Evolutionary conservation across 2,888 invertebrate genomes (phyloP), one percentile per base, ranked within the genome.

Genomic region (Ochlodes sylvanus): DNA sequence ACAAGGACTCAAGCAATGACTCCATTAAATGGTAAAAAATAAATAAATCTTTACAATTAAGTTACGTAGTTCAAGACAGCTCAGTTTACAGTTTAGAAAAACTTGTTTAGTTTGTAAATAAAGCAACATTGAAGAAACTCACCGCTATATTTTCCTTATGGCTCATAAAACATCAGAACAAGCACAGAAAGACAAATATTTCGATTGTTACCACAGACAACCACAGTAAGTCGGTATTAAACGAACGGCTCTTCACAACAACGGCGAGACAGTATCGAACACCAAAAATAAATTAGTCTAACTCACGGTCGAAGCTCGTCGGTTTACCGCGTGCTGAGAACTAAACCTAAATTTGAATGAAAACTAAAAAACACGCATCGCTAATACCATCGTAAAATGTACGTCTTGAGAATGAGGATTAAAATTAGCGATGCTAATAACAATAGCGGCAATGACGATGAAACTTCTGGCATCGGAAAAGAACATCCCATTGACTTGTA

Each of bases 311-410:
- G 63, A 60, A 69, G 70, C 61, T 72, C 72, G 57, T 69, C 70
- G 69, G 68, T 74, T 69, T 72, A 71, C 75, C 73, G 75, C 76
- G 72, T 73, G 71, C 70, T 71, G 60, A 73, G 74, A 75, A 75
- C 76, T 75, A 74, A 77, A 73, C 72, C 73, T 71, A 76, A 75
- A 71, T 71, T 74, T 75, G 71, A 77, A 74, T 75, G 75, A 73
- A 78, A 76, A 73, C 75, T 71, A 73, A 61, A 75, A 71, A 71
- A 62, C 69, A 57, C 68, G 63, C 62, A 66, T 72, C 61, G 63
- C 63, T 68, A 71, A 58, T 62, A 68, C 21, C 61, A 63, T 67
- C 63, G 68, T 71, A 70, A 72, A 69, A 74, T 72, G 71, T 68
- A 73, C 68, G 69, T 58, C 47, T 67, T 62, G 54, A 56, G 61